Conservation (phyloP, 2,888 invertebrate genomes). For the Notodonta dromedarius region DNA sequence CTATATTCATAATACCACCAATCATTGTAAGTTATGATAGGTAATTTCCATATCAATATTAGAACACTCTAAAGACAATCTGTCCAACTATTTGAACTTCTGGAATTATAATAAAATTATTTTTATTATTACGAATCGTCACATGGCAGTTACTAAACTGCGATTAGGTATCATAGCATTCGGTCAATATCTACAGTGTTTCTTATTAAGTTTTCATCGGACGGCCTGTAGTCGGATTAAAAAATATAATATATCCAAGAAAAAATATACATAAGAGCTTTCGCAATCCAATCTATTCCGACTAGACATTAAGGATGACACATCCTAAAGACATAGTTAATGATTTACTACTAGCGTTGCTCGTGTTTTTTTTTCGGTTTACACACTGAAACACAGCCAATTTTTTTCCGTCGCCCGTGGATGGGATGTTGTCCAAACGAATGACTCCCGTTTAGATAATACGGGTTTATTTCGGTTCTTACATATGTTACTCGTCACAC, state of each 20-base stretch:
- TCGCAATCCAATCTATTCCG: conserved; percentile 52
- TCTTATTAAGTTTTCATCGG: conserved; percentile 47
- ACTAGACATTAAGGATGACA: conserved; percentile 54
- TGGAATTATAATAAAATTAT: neutral
- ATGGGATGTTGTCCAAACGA: conserved; percentile 60
- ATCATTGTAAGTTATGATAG: no score
- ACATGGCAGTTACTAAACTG: conserved; percentile 34
- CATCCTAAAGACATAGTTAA: conserved; percentile 62
- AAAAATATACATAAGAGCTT: conserved; percentile 39
- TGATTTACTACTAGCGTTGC: conserved; percentile 59
- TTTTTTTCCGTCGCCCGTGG: conserved; percentile 58
- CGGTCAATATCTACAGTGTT: conserved; percentile 33
- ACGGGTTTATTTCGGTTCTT: conserved; percentile 76
- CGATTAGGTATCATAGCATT: conserved; percentile 25
- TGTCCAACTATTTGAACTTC: neutral
- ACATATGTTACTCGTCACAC: conserved; percentile 81
- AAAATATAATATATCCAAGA: conserved; percentile 44
- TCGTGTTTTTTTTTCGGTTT: conserved; percentile 46
- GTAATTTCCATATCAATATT: no score
- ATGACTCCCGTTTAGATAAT: conserved; percentile 77
- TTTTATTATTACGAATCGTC: neutral
- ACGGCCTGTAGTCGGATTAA: conserved; percentile 41
- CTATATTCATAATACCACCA: no score
- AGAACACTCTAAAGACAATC: no score
- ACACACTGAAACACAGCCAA: conserved; percentile 70